These are phyloP conservation scores for Pseudochaenichthys georgianus DNA, from an alignment of 2,797 vertebrate species.

Conservation along the genomic window DNA sequence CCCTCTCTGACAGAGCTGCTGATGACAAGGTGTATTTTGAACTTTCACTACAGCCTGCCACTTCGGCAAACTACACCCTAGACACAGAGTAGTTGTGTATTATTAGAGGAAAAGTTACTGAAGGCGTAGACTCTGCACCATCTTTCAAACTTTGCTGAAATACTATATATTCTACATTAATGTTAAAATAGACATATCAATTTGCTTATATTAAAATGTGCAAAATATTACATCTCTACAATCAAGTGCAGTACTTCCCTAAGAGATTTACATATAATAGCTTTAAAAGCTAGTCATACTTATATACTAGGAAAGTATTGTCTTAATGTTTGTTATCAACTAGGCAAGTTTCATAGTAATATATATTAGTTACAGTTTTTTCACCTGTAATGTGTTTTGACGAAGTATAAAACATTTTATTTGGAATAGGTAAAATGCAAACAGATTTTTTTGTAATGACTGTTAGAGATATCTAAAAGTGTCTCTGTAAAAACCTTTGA, in stretches of 20 bases:
- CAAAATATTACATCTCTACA: background rate
- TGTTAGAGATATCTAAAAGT: too few species aligned
- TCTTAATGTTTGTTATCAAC: too few species aligned
- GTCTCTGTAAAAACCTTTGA: too few species aligned
- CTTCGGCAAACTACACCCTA: conserved; percentile 46
- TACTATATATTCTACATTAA: background rate
- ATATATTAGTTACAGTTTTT: too few species aligned
- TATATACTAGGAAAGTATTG: background rate
- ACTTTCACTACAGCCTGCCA: conserved; percentile 47
- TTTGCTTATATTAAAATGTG: background rate
- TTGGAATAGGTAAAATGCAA: too few species aligned
- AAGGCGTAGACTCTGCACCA: conserved; percentile 15
- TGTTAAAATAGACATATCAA: background rate
- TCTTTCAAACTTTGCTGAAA: conserved; percentile 20
- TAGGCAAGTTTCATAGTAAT: too few species aligned
- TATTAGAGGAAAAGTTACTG: conserved; percentile 40
- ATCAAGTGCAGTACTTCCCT: background rate
- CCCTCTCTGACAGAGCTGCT: conserved; percentile 64
- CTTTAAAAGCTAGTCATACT: too few species aligned
- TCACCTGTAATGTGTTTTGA: too few species aligned
- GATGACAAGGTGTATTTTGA: conserved; percentile 76
- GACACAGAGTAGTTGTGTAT: conserved; percentile 28
- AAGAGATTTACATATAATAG: background rate
- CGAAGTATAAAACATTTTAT: too few species aligned
- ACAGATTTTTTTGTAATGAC: too few species aligned